Conservation (phyloP, 2,797 vertebrate genomes). For the Pantherophis vulpinus region DNA sequence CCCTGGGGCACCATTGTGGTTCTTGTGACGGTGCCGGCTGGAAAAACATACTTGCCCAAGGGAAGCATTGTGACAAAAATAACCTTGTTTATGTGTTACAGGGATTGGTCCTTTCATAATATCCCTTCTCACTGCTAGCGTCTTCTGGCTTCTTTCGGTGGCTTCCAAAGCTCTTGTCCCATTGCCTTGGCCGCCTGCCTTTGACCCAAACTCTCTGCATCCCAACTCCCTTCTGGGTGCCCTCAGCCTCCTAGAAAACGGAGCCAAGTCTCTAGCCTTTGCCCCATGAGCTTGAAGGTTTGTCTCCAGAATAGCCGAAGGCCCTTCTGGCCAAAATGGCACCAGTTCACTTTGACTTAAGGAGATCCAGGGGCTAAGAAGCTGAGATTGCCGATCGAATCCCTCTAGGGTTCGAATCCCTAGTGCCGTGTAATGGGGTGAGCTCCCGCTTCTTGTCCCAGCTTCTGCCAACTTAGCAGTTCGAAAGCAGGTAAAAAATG, state of each 20-base stretch:
- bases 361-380: background rate
- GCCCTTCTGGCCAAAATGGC: background rate
- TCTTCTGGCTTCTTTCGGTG: background rate
- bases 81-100: background rate
- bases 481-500: no score
- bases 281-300: background rate
- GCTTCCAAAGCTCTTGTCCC: background rate
- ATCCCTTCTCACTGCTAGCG: background rate
- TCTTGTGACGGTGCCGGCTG: background rate
- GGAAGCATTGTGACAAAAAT: slow-evolving; percentile 11
- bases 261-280: background rate
- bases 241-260: background rate
- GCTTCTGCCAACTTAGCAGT: no score
- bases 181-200: no score
- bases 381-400: no score
- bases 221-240: no score
- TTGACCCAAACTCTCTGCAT: background rate
- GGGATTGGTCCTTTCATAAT: background rate
- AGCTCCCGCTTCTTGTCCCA: no score
- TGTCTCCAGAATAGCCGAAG: background rate
- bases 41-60: slow-evolving; percentile 24
- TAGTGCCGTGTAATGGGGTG: no score
- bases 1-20: slow-evolving; percentile 15
- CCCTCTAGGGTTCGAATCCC: no score
- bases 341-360: background rate